A percentile compares a stretch with the other conserved stretches of the same genome.
These are phyloP conservation scores for Typhlomys cinereus DNA, from an alignment of 2,113 vertebrate genomes.

Conservation along the genomic window DNA sequence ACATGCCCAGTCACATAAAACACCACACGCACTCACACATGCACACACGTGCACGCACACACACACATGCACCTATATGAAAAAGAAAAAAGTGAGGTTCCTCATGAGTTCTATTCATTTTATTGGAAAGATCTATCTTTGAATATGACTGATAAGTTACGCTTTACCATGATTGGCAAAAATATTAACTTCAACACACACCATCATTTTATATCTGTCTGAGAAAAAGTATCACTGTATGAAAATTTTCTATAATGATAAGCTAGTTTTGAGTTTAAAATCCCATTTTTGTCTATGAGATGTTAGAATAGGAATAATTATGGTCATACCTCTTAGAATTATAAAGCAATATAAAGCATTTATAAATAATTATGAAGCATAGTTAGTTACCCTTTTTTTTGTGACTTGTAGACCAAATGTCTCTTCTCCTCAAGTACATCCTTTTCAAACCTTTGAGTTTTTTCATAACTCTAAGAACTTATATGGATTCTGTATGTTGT, in stretches of 20 bases:
- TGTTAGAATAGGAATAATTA: neutral
- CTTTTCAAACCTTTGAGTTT: neutral
- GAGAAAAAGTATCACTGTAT: neutral
- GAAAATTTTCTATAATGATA: neutral
- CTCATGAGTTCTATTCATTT: neutral
- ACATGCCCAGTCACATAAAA: too few relatives aligned
- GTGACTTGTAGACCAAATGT: neutral
- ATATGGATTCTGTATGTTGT: neutral
- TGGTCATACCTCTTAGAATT: neutral
- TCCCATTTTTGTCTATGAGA: neutral
- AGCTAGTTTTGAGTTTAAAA: neutral
- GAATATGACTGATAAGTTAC: neutral
- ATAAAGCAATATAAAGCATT: too few relatives aligned
- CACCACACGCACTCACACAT: too few relatives aligned
- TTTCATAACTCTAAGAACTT: neutral
- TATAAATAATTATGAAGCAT: too few relatives aligned
- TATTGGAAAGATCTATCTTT: neutral
- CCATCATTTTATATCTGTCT: neutral
- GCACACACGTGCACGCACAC: too few relatives aligned
- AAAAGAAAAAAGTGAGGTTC: neutral
- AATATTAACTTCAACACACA: neutral
- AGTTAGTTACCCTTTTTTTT: neutral
- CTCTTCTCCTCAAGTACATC: neutral
- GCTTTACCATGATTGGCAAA: neutral
- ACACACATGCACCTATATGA: too few relatives aligned